Conservation (phyloP, 2,797 vertebrate species). For the Sternotherus odoratus region DNA sequence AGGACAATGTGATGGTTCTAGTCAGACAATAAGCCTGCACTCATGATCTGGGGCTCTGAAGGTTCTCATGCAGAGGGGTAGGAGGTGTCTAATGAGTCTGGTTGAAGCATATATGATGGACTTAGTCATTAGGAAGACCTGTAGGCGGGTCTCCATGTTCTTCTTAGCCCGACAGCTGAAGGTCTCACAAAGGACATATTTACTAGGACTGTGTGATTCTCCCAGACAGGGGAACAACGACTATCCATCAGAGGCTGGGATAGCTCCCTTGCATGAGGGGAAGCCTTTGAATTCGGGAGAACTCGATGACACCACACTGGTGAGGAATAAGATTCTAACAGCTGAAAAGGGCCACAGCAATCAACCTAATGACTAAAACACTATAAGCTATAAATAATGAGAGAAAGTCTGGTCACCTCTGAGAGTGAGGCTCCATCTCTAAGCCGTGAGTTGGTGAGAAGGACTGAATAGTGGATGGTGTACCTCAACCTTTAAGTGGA, state of each 20-base stretch:
- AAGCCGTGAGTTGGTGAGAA: background rate
- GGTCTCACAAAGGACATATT: background rate
- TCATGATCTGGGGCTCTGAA: background rate
- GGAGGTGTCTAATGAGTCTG: background rate
- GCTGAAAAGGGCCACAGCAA: background rate
- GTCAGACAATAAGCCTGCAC: background rate
- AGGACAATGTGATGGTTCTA: background rate
- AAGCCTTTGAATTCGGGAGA: background rate
- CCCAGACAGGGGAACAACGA: background rate
- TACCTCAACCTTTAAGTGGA: too few species aligned
- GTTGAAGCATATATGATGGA: background rate
- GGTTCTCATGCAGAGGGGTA: background rate
- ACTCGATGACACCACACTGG: background rate
- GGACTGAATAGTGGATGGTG: too few species aligned
- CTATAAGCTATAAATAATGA: background rate
- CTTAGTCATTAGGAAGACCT: background rate
- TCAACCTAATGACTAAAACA: background rate
- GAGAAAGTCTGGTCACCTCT: background rate
- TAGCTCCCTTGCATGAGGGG: background rate
- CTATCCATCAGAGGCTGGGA: too few species aligned
- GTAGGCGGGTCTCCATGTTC: background rate
- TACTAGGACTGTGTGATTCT: background rate
- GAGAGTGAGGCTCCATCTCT: background rate
- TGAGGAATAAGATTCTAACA: background rate
- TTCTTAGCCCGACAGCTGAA: background rate